Base-by-base conservation (phyloP, 2,797 vertebrate species). In the Tinamus major region DNA sequence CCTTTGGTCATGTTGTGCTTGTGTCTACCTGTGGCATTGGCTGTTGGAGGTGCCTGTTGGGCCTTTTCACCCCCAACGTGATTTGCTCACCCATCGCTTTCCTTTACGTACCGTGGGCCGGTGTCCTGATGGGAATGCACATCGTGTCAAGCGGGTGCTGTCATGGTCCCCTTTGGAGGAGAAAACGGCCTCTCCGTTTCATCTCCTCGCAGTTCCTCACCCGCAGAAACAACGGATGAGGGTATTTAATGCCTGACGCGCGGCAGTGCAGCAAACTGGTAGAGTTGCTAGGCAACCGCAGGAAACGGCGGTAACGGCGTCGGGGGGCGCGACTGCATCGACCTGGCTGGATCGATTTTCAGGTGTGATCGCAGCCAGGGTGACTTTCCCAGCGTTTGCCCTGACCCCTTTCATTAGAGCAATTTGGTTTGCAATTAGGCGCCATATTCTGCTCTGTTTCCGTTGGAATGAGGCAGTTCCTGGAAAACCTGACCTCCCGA, bases 51-150 rank as follows among this genome's bases (percentile, higher is more conserved):
- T 5, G 19, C 5, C 5, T 5, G 4, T 9, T 71, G n/a, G 39
- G 19, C 11, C 59, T 79, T 77, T 79, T 29, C 20, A 23, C 10
- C 6, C 9, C 18, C 26, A 39, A 58, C 9, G 8, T 44, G 26
- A 12, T 56, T 68, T 2, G 10, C 19, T 63, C 4, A 12, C 33
- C n/a, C 0, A 0, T 11, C 42, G 19, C 61, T 59, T 1, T 4
- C 1, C 4, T 2, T 13, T 0, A 0, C 20, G 19, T 1, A 1
- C 44, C 56, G 10, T 2, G 17, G n/a, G 19, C 56, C 13, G 2
- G 44, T 41, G 48, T 80, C 64, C 35, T 63, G 58, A 17, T 6
- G 15, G 31, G 59, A 26, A 51, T 29, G 9, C 44, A 62, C 41
- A 9, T 42, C 14, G 33, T 33, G 33, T 29, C 48, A 61, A 33